Evolutionary conservation across 2,888 invertebrate species (phyloP).

Genomic region (Antheraea assamensis): DNA sequence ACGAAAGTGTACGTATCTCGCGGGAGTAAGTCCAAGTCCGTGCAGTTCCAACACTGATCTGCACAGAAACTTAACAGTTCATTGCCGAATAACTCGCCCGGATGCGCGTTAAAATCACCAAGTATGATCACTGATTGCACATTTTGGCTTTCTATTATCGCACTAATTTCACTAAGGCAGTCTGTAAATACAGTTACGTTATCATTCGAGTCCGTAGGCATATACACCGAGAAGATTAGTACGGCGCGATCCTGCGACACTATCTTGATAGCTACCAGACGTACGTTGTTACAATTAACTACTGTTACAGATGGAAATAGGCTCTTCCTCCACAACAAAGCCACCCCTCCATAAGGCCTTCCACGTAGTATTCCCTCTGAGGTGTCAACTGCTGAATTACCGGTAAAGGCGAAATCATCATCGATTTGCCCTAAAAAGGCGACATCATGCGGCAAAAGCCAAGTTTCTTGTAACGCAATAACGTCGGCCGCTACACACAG

Average conservation of each 20-base stretch:
- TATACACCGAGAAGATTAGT: not conserved
- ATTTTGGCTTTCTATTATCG: too few relatives aligned
- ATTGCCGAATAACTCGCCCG: not conserved
- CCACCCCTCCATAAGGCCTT: not conserved
- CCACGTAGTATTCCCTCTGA: not conserved
- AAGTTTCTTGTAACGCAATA: slow-evolving; percentile 14
- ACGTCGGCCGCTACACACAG: slow-evolving; percentile 1
- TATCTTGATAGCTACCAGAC: not conserved
- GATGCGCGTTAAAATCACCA: slow-evolving; percentile 17
- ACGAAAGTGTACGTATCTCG: slow-evolving; percentile 11
- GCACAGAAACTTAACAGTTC: slow-evolving; percentile 3
- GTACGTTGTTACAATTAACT: not conserved
- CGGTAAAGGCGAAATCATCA: not conserved
- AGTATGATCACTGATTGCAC: slow-evolving; percentile 8
- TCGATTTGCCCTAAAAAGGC: not conserved
- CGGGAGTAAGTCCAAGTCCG: not conserved
- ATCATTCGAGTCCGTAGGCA: not conserved
- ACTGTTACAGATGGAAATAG: not conserved
- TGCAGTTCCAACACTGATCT: slow-evolving; percentile 4
- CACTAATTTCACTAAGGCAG: too few relatives aligned
- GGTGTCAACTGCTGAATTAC: not conserved
- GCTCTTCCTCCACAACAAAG: not conserved
- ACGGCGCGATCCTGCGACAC: not conserved
- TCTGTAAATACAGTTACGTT: too few relatives aligned
- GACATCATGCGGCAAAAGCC: slow-evolving; percentile 11